phyloP scores from a whole-genome alignment of 1,140 invertebrate species.

The Cherax destructor region DNA sequence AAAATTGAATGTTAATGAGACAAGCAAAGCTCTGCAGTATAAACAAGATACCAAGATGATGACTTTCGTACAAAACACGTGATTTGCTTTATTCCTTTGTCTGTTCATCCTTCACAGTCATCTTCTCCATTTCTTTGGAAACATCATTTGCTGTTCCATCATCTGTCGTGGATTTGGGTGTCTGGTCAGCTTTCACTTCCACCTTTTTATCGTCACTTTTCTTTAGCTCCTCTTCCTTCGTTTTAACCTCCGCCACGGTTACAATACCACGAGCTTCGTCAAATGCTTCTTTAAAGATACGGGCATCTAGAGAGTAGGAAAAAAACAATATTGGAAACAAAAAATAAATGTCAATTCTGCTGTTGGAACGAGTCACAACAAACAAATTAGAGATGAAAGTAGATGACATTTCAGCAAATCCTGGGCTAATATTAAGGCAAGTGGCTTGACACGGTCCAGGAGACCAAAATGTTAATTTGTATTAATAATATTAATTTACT shows the following conservation, averaged over 20 bases:
- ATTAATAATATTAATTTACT: too few relatives aligned
- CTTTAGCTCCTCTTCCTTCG: slow-evolving; percentile 5
- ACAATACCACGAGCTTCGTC: slow-evolving; percentile 21
- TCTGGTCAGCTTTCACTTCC: background rate
- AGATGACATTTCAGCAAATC: too few relatives aligned
- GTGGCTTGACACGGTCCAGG: too few relatives aligned
- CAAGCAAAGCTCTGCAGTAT: slow-evolving; percentile 23
- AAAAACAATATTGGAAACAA: background rate
- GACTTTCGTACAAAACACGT: background rate
- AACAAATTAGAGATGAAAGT: too few relatives aligned
- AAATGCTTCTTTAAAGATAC: slow-evolving; percentile 9
- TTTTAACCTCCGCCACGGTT: slow-evolving; percentile 14
- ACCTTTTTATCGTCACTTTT: background rate
- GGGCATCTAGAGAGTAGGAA: slow-evolving; percentile 6
- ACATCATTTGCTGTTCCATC: background rate
- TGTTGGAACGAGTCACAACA: too few relatives aligned
- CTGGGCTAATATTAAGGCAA: too few relatives aligned
- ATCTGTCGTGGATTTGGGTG: background rate
- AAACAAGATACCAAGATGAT: slow-evolving; percentile 10
- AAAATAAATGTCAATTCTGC: background rate
- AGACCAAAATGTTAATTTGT: too few relatives aligned
- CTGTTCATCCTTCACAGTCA: slow-evolving; percentile 12
- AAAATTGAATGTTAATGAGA: slow-evolving; percentile 21
- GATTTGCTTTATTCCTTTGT: background rate
- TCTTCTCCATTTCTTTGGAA: slow-evolving; percentile 23